Conservation (phyloP, 53 echinoderm and acorn worm genomes). For the Zoroaster sp. region DNA sequence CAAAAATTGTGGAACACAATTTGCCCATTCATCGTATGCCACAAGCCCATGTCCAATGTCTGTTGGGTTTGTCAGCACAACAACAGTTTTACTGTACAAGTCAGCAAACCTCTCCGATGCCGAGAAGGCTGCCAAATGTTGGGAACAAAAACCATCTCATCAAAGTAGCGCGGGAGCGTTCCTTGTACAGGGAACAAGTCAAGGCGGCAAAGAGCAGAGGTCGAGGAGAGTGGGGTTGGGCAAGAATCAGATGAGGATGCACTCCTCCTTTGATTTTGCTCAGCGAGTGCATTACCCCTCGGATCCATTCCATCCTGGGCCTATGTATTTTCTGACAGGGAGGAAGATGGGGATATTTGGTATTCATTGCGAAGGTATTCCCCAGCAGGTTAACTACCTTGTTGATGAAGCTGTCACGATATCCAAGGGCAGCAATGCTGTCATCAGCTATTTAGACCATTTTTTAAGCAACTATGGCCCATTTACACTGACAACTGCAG, state of each 20-base stretch:
- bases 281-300: neutral
- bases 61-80: conserved; percentile 46
- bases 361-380: neutral
- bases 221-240: neutral
- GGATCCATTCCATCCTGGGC: neutral
- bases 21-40: neutral
- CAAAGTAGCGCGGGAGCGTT: neutral
- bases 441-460: neutral
- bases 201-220: neutral
- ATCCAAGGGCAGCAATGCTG: conserved; percentile 30
- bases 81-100: conserved; percentile 16
- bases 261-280: conserved; percentile 38
- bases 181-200: neutral
- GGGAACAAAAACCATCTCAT: conserved; percentile 11
- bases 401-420: conserved; percentile 15
- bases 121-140: neutral
- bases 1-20: neutral
- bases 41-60: conserved; percentile 3
- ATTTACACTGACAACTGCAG: conserved; percentile 22
- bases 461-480: neutral
- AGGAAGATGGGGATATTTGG: neutral
- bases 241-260: conserved; percentile 10
- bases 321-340: neutral
- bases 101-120: conserved; percentile 17
- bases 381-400: conserved; percentile 13